Percentiles rank a stretch among this genome's conserved stretches.
phyloP scores from a whole-genome alignment of 1,140 invertebrate genomes.

The Hylaeus anthracinus region DNA sequence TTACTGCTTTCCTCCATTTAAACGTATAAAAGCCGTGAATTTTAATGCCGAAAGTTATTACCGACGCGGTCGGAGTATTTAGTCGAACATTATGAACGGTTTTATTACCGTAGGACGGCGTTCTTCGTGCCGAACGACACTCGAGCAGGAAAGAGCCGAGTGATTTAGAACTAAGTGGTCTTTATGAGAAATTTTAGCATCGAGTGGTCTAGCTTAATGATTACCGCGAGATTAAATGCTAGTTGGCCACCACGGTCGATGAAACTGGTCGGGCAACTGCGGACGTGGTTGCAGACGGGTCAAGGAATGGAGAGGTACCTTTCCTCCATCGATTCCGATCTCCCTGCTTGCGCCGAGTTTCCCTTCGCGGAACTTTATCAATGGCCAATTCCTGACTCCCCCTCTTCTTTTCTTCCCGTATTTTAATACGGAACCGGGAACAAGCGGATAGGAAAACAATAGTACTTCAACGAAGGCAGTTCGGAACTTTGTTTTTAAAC shows the following conservation, averaged over 20 bases:
- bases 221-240: constrained; percentile 41
- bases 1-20: constrained; percentile 1
- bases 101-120: constrained; percentile 37
- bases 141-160: constrained; percentile 24
- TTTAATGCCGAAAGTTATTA: constrained; percentile 29
- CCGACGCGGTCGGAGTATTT: constrained; percentile 14
- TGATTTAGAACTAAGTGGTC: constrained; percentile 37
- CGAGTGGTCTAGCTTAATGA: constrained; percentile 35
- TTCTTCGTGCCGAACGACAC: constrained; percentile 17
- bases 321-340: constrained; percentile 36
- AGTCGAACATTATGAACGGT: constrained; percentile 37
- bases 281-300: not conserved
- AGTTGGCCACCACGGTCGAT: constrained; percentile 12
- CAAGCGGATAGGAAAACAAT: constrained; percentile 43
- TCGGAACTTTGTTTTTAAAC: constrained; percentile 48
- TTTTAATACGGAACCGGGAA: constrained; percentile 43
- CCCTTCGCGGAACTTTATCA: constrained; percentile 49
- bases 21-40: constrained; percentile 18
- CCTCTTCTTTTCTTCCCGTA: constrained; percentile 28
- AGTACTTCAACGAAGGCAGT: constrained; percentile 41
- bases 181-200: constrained; percentile 48
- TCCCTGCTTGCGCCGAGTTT: constrained; percentile 9
- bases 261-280: constrained; percentile 24
- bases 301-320: not conserved
- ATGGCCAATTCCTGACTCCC: constrained; percentile 54